Percentiles rank a stretch among this genome's conserved stretches.
These are phyloP conservation scores for Chironomus tepperi DNA, from an alignment of 1,140 invertebrate species.

Conservation along the genomic window DNA sequence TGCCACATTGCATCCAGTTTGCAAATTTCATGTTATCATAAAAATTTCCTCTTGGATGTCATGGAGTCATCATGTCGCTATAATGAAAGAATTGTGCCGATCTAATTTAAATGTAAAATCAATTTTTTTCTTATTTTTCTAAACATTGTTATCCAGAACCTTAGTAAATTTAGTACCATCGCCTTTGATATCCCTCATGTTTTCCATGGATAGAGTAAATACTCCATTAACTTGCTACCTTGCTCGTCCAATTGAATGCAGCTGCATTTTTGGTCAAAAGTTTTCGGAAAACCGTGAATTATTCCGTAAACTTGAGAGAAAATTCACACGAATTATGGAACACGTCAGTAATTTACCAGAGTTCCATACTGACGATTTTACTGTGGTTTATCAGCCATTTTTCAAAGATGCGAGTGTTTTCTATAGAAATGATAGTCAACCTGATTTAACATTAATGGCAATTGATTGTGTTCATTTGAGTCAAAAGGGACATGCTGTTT, in stretches of 20 bases:
- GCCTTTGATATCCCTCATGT: constrained; percentile 37
- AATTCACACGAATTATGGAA: constrained; percentile 27
- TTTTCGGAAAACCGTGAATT: constrained; percentile 24
- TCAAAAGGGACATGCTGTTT: constrained; percentile 48
- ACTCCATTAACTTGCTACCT: constrained; percentile 34
- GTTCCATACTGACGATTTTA: constrained; percentile 43
- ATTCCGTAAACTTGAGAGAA: constrained; percentile 24
- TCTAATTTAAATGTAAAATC: too few relatives aligned
- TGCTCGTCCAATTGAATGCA: constrained; percentile 37
- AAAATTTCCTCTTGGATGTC: too few relatives aligned
- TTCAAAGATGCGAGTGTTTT: constrained; percentile 37
- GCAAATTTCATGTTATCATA: too few relatives aligned
- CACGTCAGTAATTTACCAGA: constrained; percentile 22
- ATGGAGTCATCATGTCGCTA: too few relatives aligned
- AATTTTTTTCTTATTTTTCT: too few relatives aligned
- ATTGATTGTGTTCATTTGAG: constrained; percentile 59
- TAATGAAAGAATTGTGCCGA: too few relatives aligned
- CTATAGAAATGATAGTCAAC: constrained; percentile 31
- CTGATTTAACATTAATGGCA: constrained; percentile 49
- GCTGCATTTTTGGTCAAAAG: constrained; percentile 40
- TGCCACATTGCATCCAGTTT: too few relatives aligned
- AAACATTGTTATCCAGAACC: too few relatives aligned
- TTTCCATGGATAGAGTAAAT: constrained; percentile 25
- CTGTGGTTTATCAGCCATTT: constrained; percentile 48
- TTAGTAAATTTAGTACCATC: constrained; percentile 49